Base-by-base conservation (phyloP, 2,797 vertebrate genomes). In the Delichon dasypus region DNA sequence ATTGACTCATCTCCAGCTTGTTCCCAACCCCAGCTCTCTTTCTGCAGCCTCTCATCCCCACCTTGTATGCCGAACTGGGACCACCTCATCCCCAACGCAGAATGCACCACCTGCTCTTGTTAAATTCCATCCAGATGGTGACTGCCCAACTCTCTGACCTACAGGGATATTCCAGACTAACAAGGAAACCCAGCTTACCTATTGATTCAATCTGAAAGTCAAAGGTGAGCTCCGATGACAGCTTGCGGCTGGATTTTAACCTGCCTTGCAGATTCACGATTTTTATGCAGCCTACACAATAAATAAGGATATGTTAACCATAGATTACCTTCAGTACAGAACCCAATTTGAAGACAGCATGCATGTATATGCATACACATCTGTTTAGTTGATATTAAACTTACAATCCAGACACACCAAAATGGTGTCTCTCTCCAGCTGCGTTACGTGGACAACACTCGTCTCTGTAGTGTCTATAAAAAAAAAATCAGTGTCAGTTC, bases 171-270 rank as follows among this genome's bases (percentile, higher is more conserved):
- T 51, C 19, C 70, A 22, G 19, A 80, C 85, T 25, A 81, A 77
- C 32, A 47, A 60, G 1, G 65, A 95, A 93, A 72, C 32, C 38
- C 51, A 83, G 91, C 97, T 97, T 96, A 99, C 99, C 99, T 94
- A 98, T 99, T 78, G 98, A 98, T 97, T 99, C 99, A 50, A 99
- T 99, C 96, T 99, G 99, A 91, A 99, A 99, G 97, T 99, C 99
- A 97, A 99, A 99, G 1, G 99, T 99, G 96, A 99, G 98, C 94
- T 99, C 99, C 0, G 99, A 98, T 6, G 99, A 99, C 66, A 99
- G 97, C 93, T 98, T 99, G 93, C 98, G 98, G 97, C 99, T 99
- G 87, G 99, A 99, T 98, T 99, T 99, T 96, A 99, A 98, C 94
- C 98, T 98, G 76, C 99, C 99, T 92, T 99, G 99, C 85, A 99